Percentiles rank a stretch among this genome's conserved stretches.
phyloP scores from a whole-genome alignment of 2,113 vertebrate species.

The Aspiorhynchus laticeps region DNA sequence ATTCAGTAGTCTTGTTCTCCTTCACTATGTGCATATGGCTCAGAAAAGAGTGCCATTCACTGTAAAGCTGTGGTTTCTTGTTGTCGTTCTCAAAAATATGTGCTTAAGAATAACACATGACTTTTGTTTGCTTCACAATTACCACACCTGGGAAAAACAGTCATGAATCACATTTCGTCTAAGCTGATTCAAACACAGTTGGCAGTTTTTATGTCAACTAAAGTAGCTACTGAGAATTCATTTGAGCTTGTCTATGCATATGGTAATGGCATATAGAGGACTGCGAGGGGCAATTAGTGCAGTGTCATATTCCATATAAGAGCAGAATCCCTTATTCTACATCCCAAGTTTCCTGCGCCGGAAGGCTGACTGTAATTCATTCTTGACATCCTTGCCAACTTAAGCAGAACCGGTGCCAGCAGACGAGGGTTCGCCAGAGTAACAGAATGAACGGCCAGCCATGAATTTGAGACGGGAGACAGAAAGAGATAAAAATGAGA shows the following conservation, averaged over 20 bases:
- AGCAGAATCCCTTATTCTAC: constrained; percentile 41
- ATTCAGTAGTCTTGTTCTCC: constrained; percentile 13
- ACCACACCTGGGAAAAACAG: constrained; percentile 28
- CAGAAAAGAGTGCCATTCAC: not conserved
- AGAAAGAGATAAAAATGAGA: constrained; percentile 26
- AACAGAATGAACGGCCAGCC: constrained; percentile 40
- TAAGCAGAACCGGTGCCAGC: constrained; percentile 44
- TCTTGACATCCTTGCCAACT: constrained; percentile 46
- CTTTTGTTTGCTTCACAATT: constrained; percentile 22
- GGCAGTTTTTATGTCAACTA: constrained; percentile 30
- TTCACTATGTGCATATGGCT: constrained; percentile 3
- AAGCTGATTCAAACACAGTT: constrained; percentile 30
- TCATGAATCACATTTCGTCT: constrained; percentile 15
- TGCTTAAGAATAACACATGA: not conserved
- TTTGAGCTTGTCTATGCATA: constrained; percentile 17
- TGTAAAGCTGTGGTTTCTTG: constrained; percentile 11
- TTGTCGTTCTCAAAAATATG: not conserved
- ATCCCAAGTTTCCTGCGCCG: constrained; percentile 14
- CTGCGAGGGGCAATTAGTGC: constrained; percentile 18
- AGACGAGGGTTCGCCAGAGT: constrained; percentile 35
- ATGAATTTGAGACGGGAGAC: constrained; percentile 41
- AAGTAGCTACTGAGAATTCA: not conserved
- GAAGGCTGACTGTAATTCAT: constrained; percentile 30
- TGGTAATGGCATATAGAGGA: constrained; percentile 11
- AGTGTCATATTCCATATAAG: constrained; percentile 37